phyloP scores from a whole-genome alignment of 2,888 invertebrate genomes.

The Hipparchia sbordonii region DNA sequence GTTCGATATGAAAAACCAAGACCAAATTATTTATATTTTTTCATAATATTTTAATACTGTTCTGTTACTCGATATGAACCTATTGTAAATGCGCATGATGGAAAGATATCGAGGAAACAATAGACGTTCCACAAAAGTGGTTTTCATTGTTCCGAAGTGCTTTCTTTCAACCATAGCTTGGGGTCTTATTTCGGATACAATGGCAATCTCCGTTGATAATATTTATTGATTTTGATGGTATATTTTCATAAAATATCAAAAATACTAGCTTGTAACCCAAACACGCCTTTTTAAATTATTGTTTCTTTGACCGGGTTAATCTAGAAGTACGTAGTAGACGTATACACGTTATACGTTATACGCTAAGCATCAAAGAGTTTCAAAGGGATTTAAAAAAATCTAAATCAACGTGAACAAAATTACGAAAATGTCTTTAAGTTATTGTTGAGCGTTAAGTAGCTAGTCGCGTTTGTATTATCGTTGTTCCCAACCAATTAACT shows the following conservation, averaged over 20 bases:
- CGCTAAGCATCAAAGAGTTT: too few species aligned
- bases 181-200: slow-evolving; percentile 20
- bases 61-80: slow-evolving; percentile 63
- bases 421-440: too few species aligned
- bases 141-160: slow-evolving; percentile 58
- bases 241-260: slow-evolving; percentile 1
- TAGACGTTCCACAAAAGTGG: slow-evolving; percentile 62
- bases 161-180: slow-evolving; percentile 31
- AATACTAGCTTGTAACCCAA: neutral
- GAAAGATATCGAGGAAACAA: slow-evolving; percentile 71
- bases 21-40: slow-evolving; percentile 43
- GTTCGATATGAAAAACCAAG: slow-evolving; percentile 14
- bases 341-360: too few species aligned
- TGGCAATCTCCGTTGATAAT: slow-evolving; percentile 14
- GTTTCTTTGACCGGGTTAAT: too few species aligned
- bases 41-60: slow-evolving; percentile 51
- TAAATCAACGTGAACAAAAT: too few species aligned
- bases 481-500: slow-evolving; percentile 28
- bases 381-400: too few species aligned
- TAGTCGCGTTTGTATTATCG: neutral
- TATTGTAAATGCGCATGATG: slow-evolving; percentile 65
- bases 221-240: slow-evolving; percentile 7
- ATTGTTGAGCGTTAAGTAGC: too few species aligned
- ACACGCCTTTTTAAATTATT: too few species aligned
- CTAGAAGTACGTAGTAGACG: too few species aligned